Evolutionary conservation across 1,140 invertebrate species (phyloP).

Genomic region (Parasteatoda tepidariorum): DNA sequence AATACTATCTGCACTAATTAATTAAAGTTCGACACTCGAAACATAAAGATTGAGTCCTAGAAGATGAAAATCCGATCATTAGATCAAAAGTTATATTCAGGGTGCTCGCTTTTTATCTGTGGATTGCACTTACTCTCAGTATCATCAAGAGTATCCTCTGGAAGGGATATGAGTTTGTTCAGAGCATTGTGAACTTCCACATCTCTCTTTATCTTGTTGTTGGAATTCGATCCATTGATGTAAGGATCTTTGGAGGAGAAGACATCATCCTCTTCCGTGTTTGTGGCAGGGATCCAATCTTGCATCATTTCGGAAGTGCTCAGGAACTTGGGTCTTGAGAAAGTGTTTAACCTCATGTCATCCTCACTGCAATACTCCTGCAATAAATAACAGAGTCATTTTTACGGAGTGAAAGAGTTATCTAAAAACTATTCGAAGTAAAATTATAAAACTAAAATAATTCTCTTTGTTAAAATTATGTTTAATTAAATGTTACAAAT

Average conservation of each 20-base stretch:
- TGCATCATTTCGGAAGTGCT: constrained; percentile 27
- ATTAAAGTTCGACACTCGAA: not conserved
- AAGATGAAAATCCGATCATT: no score
- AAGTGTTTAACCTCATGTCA: constrained; percentile 14
- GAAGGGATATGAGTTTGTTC: constrained; percentile 13
- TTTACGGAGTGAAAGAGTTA: not conserved
- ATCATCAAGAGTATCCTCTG: not conserved
- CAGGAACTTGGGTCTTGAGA: constrained; percentile 29
- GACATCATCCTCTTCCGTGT: constrained; percentile 18
- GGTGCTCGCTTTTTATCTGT: not conserved
- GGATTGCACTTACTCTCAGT: not conserved
- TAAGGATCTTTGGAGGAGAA: not conserved
- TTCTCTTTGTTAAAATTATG: not conserved
- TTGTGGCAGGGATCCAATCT: not conserved
- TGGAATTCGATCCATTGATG: not conserved
- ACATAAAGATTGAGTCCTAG: no score
- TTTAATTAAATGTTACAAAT: not conserved
- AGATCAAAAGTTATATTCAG: no score
- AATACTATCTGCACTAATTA: not conserved
- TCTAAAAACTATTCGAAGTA: not conserved
- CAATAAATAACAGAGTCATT: not conserved
- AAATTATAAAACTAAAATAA: not conserved
- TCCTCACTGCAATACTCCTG: constrained; percentile 39
- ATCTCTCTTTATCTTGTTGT: not conserved
- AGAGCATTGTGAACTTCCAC: constrained; percentile 41